Percentiles rank a stretch among this genome's conserved stretches.
Evolutionary conservation across 2,888 invertebrate genomes (phyloP).

Genomic region (Tetropium fuscum): DNA sequence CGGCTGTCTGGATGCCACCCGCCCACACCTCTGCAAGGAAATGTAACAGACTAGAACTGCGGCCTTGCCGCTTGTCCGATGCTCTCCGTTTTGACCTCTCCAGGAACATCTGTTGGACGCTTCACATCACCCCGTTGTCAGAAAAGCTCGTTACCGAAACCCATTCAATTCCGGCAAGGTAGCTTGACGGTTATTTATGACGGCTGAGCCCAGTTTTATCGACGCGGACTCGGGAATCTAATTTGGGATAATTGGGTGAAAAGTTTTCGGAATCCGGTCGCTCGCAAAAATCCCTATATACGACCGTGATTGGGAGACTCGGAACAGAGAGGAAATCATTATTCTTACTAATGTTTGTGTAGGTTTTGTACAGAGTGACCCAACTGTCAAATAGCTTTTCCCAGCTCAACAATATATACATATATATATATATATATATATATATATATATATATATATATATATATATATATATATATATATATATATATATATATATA

Average conservation of each 20-base stretch:
- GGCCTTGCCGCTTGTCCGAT: slow-evolving; percentile 20
- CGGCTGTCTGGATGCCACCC: slow-evolving; percentile 18
- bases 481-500: too few species aligned
- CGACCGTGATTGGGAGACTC: too few species aligned
- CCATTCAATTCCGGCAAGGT: slow-evolving; percentile 20
- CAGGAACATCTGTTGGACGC: slow-evolving; percentile 33
- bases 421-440: too few species aligned
- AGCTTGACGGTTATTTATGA: slow-evolving; percentile 28
- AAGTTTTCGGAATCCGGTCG: neutral
- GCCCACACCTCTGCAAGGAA: slow-evolving; percentile 19
- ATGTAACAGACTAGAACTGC: slow-evolving; percentile 15
- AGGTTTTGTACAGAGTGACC: too few species aligned
- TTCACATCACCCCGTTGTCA: slow-evolving; percentile 26
- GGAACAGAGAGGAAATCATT: too few species aligned
- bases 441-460: too few species aligned
- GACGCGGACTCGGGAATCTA: slow-evolving; percentile 8
- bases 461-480: too few species aligned
- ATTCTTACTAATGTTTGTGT: too few species aligned
- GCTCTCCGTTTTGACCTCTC: slow-evolving; percentile 26
- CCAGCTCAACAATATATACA: too few species aligned
- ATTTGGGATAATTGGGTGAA: slow-evolving; percentile 13
- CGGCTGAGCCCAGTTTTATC: neutral
- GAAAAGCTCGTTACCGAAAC: slow-evolving; percentile 10
- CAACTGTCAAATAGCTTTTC: too few species aligned
- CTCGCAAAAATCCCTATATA: too few species aligned